Percentiles rank a stretch among this genome's conserved stretches.
Evolutionary conservation across 2,888 invertebrate genomes (phyloP).

Genomic region (Protodeltote pygarga): DNA sequence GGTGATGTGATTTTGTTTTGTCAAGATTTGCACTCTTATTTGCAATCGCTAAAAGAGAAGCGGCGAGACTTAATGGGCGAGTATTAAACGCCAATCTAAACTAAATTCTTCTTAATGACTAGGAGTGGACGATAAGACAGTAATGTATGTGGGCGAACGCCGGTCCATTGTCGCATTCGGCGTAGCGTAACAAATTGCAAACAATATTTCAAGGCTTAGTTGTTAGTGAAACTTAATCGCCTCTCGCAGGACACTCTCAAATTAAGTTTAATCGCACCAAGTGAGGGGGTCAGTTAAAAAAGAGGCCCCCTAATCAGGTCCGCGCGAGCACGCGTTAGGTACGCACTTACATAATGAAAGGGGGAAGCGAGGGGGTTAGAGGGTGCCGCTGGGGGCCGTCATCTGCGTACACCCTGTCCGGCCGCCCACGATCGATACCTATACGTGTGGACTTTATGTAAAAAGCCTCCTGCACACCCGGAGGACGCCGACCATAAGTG

Average conservation of each 20-base stretch:
- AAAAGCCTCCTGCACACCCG: constrained; percentile 86
- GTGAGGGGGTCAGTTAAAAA: constrained; percentile 86
- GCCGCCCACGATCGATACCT: constrained; percentile 86
- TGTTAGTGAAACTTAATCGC: constrained; percentile 71
- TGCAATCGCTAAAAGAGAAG: neutral
- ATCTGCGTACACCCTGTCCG: constrained; percentile 86
- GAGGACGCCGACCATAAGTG: constrained; percentile 86
- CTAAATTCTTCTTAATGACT: constrained; percentile 24
- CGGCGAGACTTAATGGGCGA: constrained; percentile 1
- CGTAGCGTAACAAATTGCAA: constrained; percentile 49
- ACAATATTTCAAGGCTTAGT: constrained; percentile 56
- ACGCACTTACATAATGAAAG: constrained; percentile 87
- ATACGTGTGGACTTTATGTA: constrained; percentile 87
- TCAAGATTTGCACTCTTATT: constrained; percentile 13
- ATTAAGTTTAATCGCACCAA: constrained; percentile 84
- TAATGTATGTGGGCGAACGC: constrained; percentile 30
- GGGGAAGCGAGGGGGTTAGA: constrained; percentile 75
- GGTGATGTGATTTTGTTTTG: constrained; percentile 8
- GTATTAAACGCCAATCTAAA: constrained; percentile 14
- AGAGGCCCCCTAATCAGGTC: constrained; percentile 86
- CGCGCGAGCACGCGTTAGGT: constrained; percentile 84
- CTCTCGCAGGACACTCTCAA: constrained; percentile 75
- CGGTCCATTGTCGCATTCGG: constrained; percentile 32
- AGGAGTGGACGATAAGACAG: constrained; percentile 27
- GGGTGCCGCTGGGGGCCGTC: constrained; percentile 76